Base-by-base conservation (phyloP, 1,140 invertebrate species). In the Aleiodes sp. region DNA sequence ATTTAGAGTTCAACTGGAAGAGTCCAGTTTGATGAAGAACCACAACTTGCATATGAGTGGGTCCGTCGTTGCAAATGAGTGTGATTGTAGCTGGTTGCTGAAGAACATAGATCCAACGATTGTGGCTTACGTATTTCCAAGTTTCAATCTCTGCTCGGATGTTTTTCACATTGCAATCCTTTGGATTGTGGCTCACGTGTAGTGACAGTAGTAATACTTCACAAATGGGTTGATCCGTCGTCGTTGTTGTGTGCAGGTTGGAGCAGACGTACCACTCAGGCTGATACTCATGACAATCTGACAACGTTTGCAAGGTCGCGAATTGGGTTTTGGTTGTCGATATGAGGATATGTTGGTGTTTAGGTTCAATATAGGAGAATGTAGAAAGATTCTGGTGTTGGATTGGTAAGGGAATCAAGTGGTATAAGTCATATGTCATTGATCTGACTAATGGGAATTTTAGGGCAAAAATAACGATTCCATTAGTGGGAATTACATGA, bases 131-230 rank as follows among this genome's bases (percentile, higher is more conserved):
- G 31, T 64, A 63, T 10, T 43, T 52, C 70, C 70, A 72, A 1
- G 65, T 57, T 64, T 72, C 70, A n/a, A 68, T 68, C 21, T n/a
- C 26, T 6, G 70, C 70, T 29, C 59, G 68, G 21, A 68, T 63
- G 16, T 24, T 72, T 10, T 35, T 64, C 3, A 33, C 57, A 0
- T 43, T 9, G 26, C 70, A 72, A 14, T 35, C 21, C 10, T 3
- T 8, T 14, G 62, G 62, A 43, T 35, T 63, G 21, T 29, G 19
- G 4, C 6, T 56, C 14, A 12, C 26, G 29, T 59, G 46, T 29
- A n/a, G 14, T 1, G 33, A 39, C 4, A 56, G 12, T 31, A 67
- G 21, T 29, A 26, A 4, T 1, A 37, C 35, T 14, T 67, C 65
- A 28, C 65, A 67, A 1, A 8, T 14, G 16, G 29, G 24, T 19